Percentiles rank a stretch among this genome's conserved stretches.
Conservation (phyloP, 1,140 invertebrate genomes). For the Ceratosolen solmsi region DNA sequence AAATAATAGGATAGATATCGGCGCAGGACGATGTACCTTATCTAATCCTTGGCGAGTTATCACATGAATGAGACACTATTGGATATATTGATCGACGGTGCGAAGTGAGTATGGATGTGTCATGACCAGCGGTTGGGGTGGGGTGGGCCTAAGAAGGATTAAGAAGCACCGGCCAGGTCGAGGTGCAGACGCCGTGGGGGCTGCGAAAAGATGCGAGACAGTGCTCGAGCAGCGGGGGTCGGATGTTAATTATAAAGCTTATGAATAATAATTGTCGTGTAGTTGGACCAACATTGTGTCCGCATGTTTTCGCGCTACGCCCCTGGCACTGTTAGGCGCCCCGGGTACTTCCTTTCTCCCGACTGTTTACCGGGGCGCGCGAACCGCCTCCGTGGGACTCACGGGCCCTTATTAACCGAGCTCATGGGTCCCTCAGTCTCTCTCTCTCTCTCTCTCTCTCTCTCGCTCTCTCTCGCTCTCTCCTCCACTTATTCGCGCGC, state of each 20-base stretch:
- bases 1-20: no score
- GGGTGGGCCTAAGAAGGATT: no score
- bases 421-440: not conserved
- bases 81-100: not conserved
- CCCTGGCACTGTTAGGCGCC: constrained; percentile 63
- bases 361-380: not conserved
- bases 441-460: not conserved
- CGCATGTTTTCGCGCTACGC: constrained; percentile 67
- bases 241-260: constrained; percentile 69
- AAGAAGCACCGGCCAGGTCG: not conserved
- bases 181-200: constrained; percentile 2
- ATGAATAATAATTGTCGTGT: constrained; percentile 72
- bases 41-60: no score
- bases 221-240: constrained; percentile 58
- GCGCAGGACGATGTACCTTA: no score
- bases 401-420: constrained; percentile 5
- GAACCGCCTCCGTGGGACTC: constrained; percentile 19
- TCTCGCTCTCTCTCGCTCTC: not conserved
- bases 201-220: constrained; percentile 49
- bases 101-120: not conserved
- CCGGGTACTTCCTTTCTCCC: constrained; percentile 55
- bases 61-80: no score
- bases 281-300: constrained; percentile 69
- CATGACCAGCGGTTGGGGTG: no score
- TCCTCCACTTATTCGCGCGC: not conserved